Conservation (phyloP, 2,888 invertebrate species). For the Nymphalis c-album region DNA sequence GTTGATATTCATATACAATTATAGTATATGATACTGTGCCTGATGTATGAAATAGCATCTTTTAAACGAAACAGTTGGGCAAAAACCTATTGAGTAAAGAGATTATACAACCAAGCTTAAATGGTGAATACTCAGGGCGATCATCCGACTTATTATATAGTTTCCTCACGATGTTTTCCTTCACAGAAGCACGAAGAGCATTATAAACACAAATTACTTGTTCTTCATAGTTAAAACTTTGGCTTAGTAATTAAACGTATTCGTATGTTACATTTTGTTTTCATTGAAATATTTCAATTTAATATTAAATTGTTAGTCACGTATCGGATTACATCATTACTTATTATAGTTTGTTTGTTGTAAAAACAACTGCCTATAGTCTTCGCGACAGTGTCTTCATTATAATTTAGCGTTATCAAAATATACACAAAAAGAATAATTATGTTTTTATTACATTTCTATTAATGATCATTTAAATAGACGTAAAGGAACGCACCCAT, state of each 20-base stretch:
- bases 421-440: background rate
- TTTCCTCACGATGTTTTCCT: too few relatives aligned
- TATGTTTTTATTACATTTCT: background rate
- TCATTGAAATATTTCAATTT: slow-evolving; percentile 27
- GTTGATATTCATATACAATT: too few relatives aligned
- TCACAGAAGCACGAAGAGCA: too few relatives aligned
- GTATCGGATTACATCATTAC: slow-evolving; percentile 36
- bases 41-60: background rate
- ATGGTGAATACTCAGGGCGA: too few relatives aligned
- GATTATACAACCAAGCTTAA: too few relatives aligned
- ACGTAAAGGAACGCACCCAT: background rate
- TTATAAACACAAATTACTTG: too few relatives aligned
- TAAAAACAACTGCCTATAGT: slow-evolving; percentile 4
- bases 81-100: too few relatives aligned
- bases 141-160: too few relatives aligned
- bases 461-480: background rate
- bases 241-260: too few relatives aligned
- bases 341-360: slow-evolving; percentile 33
- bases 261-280: slow-evolving; percentile 1
- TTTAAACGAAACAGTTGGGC: too few relatives aligned
- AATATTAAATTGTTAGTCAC: slow-evolving; percentile 34
- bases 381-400: background rate
- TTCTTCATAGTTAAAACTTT: too few relatives aligned
- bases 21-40: background rate
- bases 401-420: background rate